phyloP scores from a whole-genome alignment of 2,113 vertebrate genomes.

The Pavo muticus region DNA sequence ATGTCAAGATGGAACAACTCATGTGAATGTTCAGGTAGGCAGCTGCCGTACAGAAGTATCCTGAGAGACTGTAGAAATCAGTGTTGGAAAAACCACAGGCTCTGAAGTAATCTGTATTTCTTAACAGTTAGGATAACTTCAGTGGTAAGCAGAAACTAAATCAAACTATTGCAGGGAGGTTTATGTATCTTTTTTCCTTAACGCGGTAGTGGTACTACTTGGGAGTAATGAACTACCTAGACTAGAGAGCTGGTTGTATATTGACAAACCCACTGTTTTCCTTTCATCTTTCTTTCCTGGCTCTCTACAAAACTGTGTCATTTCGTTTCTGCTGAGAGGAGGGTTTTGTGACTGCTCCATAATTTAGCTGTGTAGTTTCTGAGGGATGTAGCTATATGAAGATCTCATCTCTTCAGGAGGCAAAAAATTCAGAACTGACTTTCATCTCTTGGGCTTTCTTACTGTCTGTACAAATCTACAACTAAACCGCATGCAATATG shows the following conservation, averaged over 20 bases:
- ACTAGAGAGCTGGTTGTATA: background rate
- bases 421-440: background rate
- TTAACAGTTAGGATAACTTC: background rate
- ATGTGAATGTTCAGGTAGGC: background rate
- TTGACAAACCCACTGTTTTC: background rate
- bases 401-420: background rate
- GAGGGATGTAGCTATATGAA: background rate
- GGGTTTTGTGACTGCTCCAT: background rate
- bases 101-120: background rate
- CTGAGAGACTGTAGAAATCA: background rate
- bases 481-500: background rate
- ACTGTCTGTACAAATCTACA: background rate
- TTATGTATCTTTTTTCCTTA: background rate
- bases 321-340: conserved; percentile 3
- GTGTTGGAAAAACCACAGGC: background rate
- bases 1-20: background rate
- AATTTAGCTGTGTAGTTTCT: background rate
- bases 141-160: background rate
- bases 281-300: background rate
- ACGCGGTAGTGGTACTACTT: background rate
- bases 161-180: background rate
- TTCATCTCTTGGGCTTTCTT: background rate
- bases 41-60: background rate
- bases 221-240: background rate
- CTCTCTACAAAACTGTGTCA: background rate